Evolutionary conservation across 2,888 invertebrate genomes (phyloP).

Genomic region (Phengaris alcon): DNA sequence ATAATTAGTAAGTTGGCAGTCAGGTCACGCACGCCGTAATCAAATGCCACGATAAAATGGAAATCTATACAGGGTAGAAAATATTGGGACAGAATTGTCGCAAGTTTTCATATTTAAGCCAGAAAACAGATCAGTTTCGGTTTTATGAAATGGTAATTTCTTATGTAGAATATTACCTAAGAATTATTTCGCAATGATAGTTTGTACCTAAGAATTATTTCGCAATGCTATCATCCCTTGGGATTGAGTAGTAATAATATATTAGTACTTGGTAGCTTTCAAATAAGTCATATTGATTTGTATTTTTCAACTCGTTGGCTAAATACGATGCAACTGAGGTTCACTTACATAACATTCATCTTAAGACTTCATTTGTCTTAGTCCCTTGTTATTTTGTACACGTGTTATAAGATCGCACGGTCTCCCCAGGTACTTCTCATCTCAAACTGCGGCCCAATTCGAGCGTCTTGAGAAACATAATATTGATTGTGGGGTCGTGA

Average conservation of each 20-base stretch:
- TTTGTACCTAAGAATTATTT: no score
- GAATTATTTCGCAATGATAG: no score
- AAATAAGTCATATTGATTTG: no score
- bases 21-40: not conserved
- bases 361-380: not conserved
- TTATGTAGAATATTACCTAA: no score
- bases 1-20: not conserved
- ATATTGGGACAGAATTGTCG: no score
- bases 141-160: not conserved
- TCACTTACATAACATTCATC: no score
- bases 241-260: no score
- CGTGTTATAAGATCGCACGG: not conserved
- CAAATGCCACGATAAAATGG: not conserved
- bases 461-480: slow-evolving; percentile 38
- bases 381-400: not conserved
- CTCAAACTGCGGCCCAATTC: slow-evolving; percentile 10
- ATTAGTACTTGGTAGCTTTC: no score
- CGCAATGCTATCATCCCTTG: no score
- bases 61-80: not conserved
- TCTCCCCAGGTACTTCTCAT: not conserved
- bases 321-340: no score
- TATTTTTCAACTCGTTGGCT: no score
- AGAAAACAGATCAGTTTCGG: not conserved
- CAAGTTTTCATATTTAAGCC: not conserved
- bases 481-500: slow-evolving; percentile 47